Conservation (phyloP, 2,797 vertebrate genomes). For the Anguilla obscura region DNA sequence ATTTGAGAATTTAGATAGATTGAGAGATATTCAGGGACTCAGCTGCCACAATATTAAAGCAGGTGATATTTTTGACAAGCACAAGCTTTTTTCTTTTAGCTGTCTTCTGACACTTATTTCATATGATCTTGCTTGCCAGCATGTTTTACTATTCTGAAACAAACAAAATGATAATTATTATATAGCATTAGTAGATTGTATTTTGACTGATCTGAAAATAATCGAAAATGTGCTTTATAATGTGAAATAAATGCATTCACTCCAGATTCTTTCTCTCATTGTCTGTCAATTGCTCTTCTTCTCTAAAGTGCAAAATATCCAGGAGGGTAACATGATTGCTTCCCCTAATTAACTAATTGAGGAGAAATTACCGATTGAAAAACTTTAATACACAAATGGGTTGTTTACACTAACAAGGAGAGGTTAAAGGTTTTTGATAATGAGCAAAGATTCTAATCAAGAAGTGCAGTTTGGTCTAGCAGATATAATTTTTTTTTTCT, state of each 20-base stretch:
- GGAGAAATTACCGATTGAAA: constrained; percentile 50
- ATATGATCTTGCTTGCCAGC: background rate
- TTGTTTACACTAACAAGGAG: constrained; percentile 61
- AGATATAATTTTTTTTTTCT: constrained; percentile 56
- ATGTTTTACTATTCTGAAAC: background rate
- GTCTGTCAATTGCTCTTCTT: background rate
- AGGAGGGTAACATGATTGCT: constrained; percentile 56
- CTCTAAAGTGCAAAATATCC: constrained; percentile 45
- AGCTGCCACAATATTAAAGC: too few relatives aligned
- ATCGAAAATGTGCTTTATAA: too few relatives aligned
- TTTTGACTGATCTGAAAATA: too few relatives aligned
- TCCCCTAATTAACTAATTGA: constrained; percentile 70
- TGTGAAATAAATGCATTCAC: background rate
- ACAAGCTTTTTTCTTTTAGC: too few relatives aligned
- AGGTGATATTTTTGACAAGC: too few relatives aligned
- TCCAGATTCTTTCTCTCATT: constrained; percentile 17
- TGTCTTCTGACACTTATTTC: background rate
- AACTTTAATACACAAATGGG: constrained; percentile 58
- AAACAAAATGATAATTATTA: too few relatives aligned
- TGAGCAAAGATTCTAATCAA: constrained; percentile 65
- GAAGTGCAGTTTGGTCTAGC: constrained; percentile 61
- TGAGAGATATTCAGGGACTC: too few relatives aligned
- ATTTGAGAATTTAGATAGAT: too few relatives aligned
- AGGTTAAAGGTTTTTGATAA: constrained; percentile 71
- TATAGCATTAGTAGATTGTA: too few relatives aligned